These are phyloP conservation scores for Cotesia glomerata DNA, from an alignment of 1,140 invertebrate genomes.

Conservation along the genomic window DNA sequence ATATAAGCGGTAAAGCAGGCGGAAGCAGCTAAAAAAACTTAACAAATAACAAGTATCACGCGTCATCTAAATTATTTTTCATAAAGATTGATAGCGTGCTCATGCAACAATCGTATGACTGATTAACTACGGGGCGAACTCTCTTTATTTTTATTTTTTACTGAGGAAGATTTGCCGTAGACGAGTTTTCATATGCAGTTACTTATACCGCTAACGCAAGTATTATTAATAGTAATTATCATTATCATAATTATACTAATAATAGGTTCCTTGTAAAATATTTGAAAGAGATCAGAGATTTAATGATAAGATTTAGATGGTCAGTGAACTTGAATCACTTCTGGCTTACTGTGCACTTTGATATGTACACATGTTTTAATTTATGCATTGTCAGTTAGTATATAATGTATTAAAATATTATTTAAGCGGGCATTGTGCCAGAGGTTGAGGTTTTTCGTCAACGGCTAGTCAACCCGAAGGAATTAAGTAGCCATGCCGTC, in stretches of 20 bases:
- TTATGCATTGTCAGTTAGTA: neutral
- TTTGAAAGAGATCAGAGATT: too few relatives aligned
- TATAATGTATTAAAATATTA: neutral
- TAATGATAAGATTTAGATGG: too few relatives aligned
- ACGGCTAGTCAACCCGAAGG: neutral
- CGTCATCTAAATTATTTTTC: neutral
- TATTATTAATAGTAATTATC: neutral
- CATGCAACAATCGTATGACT: slow-evolving; percentile 11
- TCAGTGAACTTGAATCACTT: too few relatives aligned
- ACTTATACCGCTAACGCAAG: neutral
- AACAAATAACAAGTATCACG: neutral
- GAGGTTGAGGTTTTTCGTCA: neutral
- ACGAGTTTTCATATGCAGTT: neutral
- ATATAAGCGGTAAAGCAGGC: slow-evolving; percentile 8
- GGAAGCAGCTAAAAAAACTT: neutral
- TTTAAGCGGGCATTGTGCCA: neutral
- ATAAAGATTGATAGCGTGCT: slow-evolving; percentile 14
- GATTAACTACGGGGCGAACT: neutral
- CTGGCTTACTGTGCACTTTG: too few relatives aligned
- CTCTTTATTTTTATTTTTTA: neutral
- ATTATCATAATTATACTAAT: neutral
- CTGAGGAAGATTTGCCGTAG: neutral
- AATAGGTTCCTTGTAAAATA: neutral
- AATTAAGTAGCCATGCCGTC: neutral
- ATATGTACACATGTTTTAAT: too few relatives aligned